Evolutionary conservation across 92 coral and sea anemone genomes (phyloP), one percentile per base, ranked within the genome.

Genomic region (Parazoanthus darwini): DNA sequence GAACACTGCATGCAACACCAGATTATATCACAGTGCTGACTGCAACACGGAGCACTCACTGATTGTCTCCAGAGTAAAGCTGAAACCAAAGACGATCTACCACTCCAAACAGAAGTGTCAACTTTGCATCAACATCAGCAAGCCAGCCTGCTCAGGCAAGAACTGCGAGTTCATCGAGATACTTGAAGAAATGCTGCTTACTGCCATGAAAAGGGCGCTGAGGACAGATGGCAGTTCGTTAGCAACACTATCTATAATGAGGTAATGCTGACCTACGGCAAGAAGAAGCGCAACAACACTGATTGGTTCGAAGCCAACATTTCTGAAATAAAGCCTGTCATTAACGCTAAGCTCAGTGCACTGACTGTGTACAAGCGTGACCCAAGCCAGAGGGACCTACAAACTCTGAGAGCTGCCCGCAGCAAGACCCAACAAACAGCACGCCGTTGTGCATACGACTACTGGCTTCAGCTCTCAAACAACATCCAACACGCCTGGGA

Each of bases 361-460:
- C 18, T 22, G 4, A 44, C 5, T 29, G 68, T 42, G 50, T 6
- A 11, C 8, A 79, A 79, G 39, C 36, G 67, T 5, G 39, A 23
- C 86, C 89, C 89, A n/a, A 74, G 70, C 50, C n/a, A 75, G 75
- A 39, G 67, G 6, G 77, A 77, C 75, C 86, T 74, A 33, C 89
- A 75, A 38, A 86, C 89, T 6, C 38, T 74, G 22, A 8, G 46
- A 23, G 42, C 89, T 23, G 86, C 89, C 67, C 38, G 2, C 9
- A 25, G 86, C 89, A 77, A 46, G 10, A 68, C 59, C 7, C 84
- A 87, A 39, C 87, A 77, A 37, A 87, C 86, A 51, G 85, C 89
- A 26, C 15, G 48, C 1, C 23, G 78, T 20, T 70, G 80, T 35
- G 65, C 88, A 39, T 74, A 73, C 13, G 85, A 0, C 42, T 39